Base-by-base conservation (phyloP, 2,797 vertebrate genomes). In the Coluber constrictor region DNA sequence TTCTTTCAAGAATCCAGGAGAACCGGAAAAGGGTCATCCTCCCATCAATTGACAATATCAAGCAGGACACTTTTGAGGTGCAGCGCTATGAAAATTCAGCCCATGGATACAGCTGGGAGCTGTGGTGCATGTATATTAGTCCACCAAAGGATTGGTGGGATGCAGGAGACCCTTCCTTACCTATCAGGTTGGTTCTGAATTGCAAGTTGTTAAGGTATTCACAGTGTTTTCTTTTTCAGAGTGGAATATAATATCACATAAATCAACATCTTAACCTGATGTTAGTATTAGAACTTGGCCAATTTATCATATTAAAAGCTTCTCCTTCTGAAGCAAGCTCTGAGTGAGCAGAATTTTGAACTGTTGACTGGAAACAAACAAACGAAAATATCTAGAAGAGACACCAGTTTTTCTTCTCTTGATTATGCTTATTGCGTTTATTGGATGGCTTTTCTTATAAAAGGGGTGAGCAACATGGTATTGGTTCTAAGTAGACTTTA, bases 111-210 rank as follows among this genome's bases (percentile, higher is more conserved):
- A 99, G 98, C 97, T 99, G 99, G 99, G 99, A 99, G 97, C 98
- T 99, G 88, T 99, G 99, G 99, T 99, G 99, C 97, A 99, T 99
- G 99, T 99, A 99, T 97, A 99, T 99, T 97, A 99, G 98, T 96
- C 99, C 99, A 0, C 99, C 99, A 0, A 99, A 98, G 95, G 98
- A 99, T 96, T 99, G 99, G 99, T 99, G 98, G 99, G 98, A 99
- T 0, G 98, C 98, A 0, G 99, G 99, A 1, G 99, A 99, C 97
- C 98, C 98, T 86, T 98, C 99, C 0, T 98, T 99, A 55, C 99
- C 99, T 66, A 99, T 99, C 98, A 99, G 99, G 99, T 98, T 94
- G 0, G 96, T 96, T 60, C 0, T 55, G 1, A 0, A 66, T 55
- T 55, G 47, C 27, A 32, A n/a, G 61, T 54, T 47, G 1, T 66